Percentiles rank a stretch among this genome's conserved stretches.
Evolutionary conservation across 2,888 invertebrate genomes (phyloP).

Genomic region (Lydus trimaculatus): DNA sequence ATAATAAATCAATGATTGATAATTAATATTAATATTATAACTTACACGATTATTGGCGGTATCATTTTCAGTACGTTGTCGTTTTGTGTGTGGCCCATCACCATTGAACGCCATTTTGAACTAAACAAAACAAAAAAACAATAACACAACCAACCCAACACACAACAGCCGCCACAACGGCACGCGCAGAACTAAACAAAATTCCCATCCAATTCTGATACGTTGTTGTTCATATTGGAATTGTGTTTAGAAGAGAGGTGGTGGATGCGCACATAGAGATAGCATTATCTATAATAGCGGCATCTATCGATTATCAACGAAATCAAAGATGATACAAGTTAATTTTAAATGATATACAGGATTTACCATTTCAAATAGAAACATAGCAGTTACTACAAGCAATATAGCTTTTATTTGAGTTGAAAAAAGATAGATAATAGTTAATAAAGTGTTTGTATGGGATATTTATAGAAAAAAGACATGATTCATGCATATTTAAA

Average conservation of each 20-base stretch:
- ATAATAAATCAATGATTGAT: neutral
- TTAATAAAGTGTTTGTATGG: too few species aligned
- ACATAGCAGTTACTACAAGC: too few species aligned
- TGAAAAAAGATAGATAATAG: too few species aligned
- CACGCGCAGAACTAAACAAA: conserved; percentile 58
- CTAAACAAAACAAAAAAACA: conserved; percentile 61
- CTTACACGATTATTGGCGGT: conserved; percentile 61
- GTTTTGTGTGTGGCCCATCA: conserved; percentile 65
- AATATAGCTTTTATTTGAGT: too few species aligned
- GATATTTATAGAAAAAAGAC: neutral
- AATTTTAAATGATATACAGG: neutral
- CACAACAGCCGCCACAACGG: conserved; percentile 48
- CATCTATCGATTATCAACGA: conserved; percentile 22
- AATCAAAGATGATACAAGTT: neutral
- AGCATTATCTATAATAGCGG: conserved; percentile 32
- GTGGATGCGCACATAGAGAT: conserved; percentile 40
- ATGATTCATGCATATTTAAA: neutral
- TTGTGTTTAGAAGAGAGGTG: conserved; percentile 32
- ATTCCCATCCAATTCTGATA: too few species aligned
- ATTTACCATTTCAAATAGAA: too few species aligned
- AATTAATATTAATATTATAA: conserved; percentile 21
- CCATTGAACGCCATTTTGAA: conserved; percentile 77
- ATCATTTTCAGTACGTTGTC: conserved; percentile 61
- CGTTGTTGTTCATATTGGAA: too few species aligned
- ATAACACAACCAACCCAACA: conserved; percentile 29